Evolutionary conservation across 2,888 invertebrate species (phyloP).

Genomic region (Clivina fossor): DNA sequence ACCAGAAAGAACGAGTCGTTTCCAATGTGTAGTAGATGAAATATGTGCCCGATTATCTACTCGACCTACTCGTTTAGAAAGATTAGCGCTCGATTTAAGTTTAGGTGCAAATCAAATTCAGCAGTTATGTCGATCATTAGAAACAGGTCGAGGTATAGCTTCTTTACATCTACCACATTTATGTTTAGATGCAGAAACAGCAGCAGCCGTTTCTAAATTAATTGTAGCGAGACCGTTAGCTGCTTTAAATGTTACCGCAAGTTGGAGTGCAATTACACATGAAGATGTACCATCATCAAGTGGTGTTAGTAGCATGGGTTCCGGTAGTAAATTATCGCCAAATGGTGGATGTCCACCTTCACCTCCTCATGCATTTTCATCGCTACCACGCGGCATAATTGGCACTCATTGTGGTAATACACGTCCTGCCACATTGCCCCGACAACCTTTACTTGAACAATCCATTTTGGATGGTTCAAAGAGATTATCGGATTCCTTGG

Average conservation of each 20-base stretch:
- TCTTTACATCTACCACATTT: slow-evolving; percentile 59
- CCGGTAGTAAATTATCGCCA: slow-evolving; percentile 47
- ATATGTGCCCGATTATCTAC: slow-evolving; percentile 51
- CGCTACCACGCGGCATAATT: slow-evolving; percentile 55
- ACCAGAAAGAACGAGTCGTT: slow-evolving; percentile 45
- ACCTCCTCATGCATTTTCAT: slow-evolving; percentile 49
- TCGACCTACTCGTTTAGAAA: slow-evolving; percentile 49
- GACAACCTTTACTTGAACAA: slow-evolving; percentile 53
- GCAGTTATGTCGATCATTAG: slow-evolving; percentile 56
- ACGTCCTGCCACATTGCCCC: slow-evolving; percentile 54
- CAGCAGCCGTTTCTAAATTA: slow-evolving; percentile 56
- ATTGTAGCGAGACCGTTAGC: slow-evolving; percentile 55
- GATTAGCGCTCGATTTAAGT: slow-evolving; percentile 58
- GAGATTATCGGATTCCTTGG: slow-evolving; percentile 58
- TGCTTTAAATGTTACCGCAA: slow-evolving; percentile 56
- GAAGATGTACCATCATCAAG: slow-evolving; percentile 57
- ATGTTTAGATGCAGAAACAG: slow-evolving; percentile 58
- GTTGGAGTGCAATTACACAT: slow-evolving; percentile 53
- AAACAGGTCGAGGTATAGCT: slow-evolving; percentile 56
- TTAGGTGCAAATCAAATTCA: slow-evolving; percentile 58
- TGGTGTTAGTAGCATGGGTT: slow-evolving; percentile 55
- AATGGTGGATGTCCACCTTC: slow-evolving; percentile 43
- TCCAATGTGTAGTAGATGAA: slow-evolving; percentile 59
- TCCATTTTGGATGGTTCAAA: slow-evolving; percentile 52
- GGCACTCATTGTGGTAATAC: slow-evolving; percentile 54